Conservation (phyloP, 1,140 invertebrate genomes). For the Megathymus violae region DNA sequence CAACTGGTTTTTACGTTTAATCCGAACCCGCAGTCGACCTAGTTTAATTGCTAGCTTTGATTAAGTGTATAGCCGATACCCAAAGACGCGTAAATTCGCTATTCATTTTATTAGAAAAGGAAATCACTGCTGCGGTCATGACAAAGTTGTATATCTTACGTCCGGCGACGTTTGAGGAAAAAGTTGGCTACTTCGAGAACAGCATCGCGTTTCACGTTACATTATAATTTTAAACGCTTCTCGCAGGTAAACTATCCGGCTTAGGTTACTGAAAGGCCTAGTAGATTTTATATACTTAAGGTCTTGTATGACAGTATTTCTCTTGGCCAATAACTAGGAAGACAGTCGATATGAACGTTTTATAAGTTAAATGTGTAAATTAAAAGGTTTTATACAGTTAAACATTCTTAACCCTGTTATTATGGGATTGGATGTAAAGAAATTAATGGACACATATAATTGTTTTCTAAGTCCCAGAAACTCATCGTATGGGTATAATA, state of each 20-base stretch:
- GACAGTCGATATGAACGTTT: no score
- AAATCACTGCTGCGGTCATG: constrained; percentile 46
- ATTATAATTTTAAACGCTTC: constrained; percentile 44
- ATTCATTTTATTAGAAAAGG: constrained; percentile 63
- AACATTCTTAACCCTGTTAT: no score
- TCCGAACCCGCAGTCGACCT: constrained; percentile 2
- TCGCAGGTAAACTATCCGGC: constrained; percentile 43
- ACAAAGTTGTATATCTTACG: constrained; percentile 47
- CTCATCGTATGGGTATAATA: no score
- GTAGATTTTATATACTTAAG: constrained; percentile 3
- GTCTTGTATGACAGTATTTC: constrained; percentile 8
- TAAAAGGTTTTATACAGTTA: no score
- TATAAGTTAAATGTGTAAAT: no score
- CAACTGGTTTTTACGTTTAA: constrained; percentile 17
- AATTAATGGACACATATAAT: no score
- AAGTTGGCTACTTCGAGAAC: constrained; percentile 54
- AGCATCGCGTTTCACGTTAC: constrained; percentile 66
- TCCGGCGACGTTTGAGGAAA: constrained; percentile 60
- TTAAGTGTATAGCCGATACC: constrained; percentile 21
- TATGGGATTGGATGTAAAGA: no score
- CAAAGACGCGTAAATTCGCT: constrained; percentile 47
- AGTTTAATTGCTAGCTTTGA: constrained; percentile 21
- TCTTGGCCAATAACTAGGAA: background rate
- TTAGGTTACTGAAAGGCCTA: constrained; percentile 32
- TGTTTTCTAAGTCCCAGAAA: no score